A percentile compares a stretch with the other conserved stretches of the same genome.
phyloP scores from a whole-genome alignment of 2,113 vertebrate species.

The Micronycteris hirsuta region DNA sequence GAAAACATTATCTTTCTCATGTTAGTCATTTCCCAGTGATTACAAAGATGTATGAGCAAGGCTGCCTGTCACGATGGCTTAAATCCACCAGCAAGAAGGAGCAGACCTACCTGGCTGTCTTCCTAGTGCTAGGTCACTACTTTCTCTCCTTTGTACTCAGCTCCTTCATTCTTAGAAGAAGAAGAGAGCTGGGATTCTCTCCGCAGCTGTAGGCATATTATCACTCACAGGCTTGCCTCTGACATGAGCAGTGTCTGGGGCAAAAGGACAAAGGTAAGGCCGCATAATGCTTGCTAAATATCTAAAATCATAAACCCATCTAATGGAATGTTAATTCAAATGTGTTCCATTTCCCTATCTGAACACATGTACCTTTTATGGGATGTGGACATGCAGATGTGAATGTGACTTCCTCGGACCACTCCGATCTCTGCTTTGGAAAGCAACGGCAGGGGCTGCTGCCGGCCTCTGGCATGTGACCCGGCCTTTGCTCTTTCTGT shows the following conservation, averaged over 20 bases:
- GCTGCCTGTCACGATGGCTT: background rate
- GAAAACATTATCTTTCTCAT: constrained; percentile 26
- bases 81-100: background rate
- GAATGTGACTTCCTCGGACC: background rate
- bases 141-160: constrained; percentile 45
- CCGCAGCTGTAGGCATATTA: background rate
- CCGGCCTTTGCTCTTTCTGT: background rate
- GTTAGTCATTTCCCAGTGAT: constrained; percentile 4
- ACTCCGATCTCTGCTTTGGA: background rate
- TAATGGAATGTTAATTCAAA: background rate
- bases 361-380: background rate
- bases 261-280: background rate
- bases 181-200: background rate
- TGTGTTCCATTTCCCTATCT: background rate
- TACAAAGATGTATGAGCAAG: background rate
- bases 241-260: background rate
- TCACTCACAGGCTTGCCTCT: background rate
- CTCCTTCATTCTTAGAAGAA: background rate
- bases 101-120: background rate
- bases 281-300: background rate
- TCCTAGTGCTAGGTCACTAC: background rate
- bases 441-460: fast-evolving
- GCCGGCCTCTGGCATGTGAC: background rate
- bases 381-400: background rate
- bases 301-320: background rate